Conservation (phyloP, 2,797 vertebrate species). For the Gobio occitaniae region DNA sequence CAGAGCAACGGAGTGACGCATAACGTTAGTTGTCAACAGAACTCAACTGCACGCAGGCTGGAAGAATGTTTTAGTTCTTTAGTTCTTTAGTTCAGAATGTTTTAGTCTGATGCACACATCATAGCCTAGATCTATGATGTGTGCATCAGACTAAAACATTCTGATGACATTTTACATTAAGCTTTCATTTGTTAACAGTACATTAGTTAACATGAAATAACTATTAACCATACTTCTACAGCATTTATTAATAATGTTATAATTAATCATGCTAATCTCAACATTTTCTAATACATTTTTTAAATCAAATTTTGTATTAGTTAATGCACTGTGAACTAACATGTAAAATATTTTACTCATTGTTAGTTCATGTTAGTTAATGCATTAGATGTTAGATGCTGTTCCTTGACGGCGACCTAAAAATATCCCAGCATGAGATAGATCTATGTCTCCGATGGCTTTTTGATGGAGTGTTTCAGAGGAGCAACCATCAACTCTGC, state of each 20-base stretch:
- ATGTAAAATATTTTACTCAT: not conserved
- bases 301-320: not conserved
- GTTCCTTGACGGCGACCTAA: slow-evolving; percentile 33
- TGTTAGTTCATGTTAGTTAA: not conserved
- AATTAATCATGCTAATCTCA: not conserved
- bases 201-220: not conserved
- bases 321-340: not conserved
- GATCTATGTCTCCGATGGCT: slow-evolving; percentile 25
- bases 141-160: too few species aligned
- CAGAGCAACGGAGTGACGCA: too few species aligned
- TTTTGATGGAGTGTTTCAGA: slow-evolving; percentile 33
- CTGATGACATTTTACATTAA: not conserved
- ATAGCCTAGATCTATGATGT: slow-evolving; percentile 16
- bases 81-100: too few species aligned
- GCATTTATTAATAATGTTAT: not conserved
- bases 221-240: not conserved
- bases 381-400: not conserved
- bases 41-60: too few species aligned
- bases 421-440: slow-evolving; percentile 28
- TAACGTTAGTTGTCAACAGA: too few species aligned
- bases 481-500: slow-evolving; percentile 18
- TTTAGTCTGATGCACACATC: not conserved
- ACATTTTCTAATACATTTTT: not conserved
- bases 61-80: not conserved
- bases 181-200: not conserved